A percentile compares a stretch with the other conserved stretches of the same genome.
These are phyloP conservation scores for Macrotrachela quadricornifera DNA, from an alignment of 1,140 invertebrate species.

Conservation along the genomic window DNA sequence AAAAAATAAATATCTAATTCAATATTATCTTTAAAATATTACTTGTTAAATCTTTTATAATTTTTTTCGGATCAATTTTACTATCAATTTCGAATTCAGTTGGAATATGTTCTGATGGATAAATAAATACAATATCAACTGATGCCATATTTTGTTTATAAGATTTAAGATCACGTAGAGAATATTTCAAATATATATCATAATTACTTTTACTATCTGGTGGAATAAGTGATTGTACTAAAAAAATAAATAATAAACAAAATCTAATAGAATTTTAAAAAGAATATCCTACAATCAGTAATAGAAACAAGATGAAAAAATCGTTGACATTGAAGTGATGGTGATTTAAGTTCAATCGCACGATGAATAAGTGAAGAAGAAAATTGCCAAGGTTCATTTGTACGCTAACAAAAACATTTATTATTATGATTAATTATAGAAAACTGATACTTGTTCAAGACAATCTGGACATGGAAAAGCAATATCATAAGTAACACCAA, in stretches of 20 bases:
- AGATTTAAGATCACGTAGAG: conserved; percentile 17
- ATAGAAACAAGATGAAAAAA: conserved; percentile 27
- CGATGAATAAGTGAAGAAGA: conserved; percentile 16
- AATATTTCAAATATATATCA: conserved; percentile 21
- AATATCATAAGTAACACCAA: conserved; percentile 22
- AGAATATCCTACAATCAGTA: conserved; percentile 19
- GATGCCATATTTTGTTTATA: conserved; percentile 15
- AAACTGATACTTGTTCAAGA: conserved; percentile 16
- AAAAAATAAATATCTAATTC: not conserved
- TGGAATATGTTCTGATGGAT: conserved; percentile 15
- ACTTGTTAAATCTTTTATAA: not conserved
- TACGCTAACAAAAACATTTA: conserved; percentile 12
- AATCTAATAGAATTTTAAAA: not conserved
- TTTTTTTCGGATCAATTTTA: conserved; percentile 2
- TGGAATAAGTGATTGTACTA: conserved; percentile 17
- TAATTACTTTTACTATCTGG: conserved; percentile 17
- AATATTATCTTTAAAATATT: not conserved
- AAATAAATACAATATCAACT: conserved; percentile 18
- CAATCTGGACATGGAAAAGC: conserved; percentile 25
- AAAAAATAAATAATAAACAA: not conserved
- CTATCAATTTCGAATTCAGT: conserved; percentile 2
- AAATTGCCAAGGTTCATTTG: conserved; percentile 20
- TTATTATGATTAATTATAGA: not conserved
- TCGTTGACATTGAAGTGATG: conserved; percentile 26
- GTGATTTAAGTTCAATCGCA: conserved; percentile 19